Conservation (phyloP, 2,113 vertebrate species). For the Chrysemys picta region DNA sequence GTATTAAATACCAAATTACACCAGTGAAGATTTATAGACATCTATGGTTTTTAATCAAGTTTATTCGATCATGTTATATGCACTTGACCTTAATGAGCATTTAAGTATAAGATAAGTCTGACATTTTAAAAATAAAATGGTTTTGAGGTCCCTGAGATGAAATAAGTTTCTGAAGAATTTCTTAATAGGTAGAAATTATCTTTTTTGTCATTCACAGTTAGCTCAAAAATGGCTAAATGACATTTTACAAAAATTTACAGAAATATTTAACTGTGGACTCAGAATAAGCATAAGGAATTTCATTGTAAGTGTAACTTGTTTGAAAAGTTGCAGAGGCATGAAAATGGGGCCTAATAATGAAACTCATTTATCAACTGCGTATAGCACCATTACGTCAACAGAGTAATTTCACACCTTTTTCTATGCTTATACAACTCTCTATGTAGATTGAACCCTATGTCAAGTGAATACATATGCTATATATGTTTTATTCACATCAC, state of each 20-base stretch:
- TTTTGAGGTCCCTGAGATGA: not conserved
- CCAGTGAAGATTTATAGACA: not conserved
- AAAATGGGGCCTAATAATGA: not conserved
- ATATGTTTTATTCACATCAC: constrained; percentile 44
- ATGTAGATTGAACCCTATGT: constrained; percentile 67
- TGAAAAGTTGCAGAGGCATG: constrained; percentile 19
- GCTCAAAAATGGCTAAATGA: not conserved
- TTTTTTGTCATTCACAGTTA: not conserved
- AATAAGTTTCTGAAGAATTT: not conserved
- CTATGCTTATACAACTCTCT: constrained; percentile 61
- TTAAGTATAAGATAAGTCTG: not conserved
- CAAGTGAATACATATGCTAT: constrained; percentile 56
- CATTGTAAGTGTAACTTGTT: not conserved
- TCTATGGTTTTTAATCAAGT: not conserved
- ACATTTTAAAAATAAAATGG: not conserved
- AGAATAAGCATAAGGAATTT: constrained; percentile 13
- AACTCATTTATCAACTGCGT: not conserved
- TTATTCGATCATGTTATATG: rapidly evolving
- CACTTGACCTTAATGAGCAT: not conserved
- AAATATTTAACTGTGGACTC: not conserved
- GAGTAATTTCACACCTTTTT: not conserved
- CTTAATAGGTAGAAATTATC: not conserved
- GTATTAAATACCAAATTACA: not conserved
- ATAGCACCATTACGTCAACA: not conserved
- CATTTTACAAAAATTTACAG: not conserved